These are phyloP conservation scores for Drosophila formosana DNA, from an alignment of 2,888 invertebrate genomes.

Conservation along the genomic window DNA sequence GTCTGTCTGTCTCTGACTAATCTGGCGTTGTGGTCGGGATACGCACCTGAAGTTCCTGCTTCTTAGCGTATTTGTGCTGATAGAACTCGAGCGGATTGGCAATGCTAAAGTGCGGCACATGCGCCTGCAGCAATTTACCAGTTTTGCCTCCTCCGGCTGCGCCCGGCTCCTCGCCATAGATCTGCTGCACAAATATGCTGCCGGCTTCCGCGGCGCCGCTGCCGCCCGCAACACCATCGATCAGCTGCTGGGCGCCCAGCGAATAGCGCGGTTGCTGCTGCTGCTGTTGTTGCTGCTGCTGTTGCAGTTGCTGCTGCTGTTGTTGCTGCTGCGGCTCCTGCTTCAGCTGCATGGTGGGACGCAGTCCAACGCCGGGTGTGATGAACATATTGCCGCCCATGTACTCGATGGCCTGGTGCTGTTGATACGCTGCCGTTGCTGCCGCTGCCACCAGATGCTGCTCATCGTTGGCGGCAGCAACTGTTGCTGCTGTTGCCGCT, in stretches of 20 bases:
- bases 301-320: slow-evolving; percentile 64
- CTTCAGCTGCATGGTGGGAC: slow-evolving; percentile 76
- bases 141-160: slow-evolving; percentile 53
- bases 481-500: slow-evolving; percentile 54
- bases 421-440: slow-evolving; percentile 66
- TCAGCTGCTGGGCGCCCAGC: slow-evolving; percentile 62
- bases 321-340: slow-evolving; percentile 73
- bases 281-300: slow-evolving; percentile 55
- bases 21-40: slow-evolving; percentile 51
- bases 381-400: slow-evolving; percentile 84
- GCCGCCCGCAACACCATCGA: slow-evolving; percentile 60
- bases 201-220: slow-evolving; percentile 74
- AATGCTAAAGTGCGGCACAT: slow-evolving; percentile 83
- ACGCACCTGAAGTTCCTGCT: slow-evolving; percentile 84
- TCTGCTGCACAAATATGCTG: slow-evolving; percentile 82
- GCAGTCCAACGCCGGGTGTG: slow-evolving; percentile 76
- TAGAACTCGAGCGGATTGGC: slow-evolving; percentile 84
- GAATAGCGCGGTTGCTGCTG: slow-evolving; percentile 69
- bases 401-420: slow-evolving; percentile 83
- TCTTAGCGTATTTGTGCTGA: slow-evolving; percentile 84
- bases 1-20: slow-evolving; percentile 10
- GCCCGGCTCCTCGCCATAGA: slow-evolving; percentile 80
- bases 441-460: slow-evolving; percentile 61
- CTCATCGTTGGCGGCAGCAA: slow-evolving; percentile 48
- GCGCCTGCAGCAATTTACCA: slow-evolving; percentile 79